A percentile compares a stretch with the other conserved stretches of the same genome.
phyloP scores from a whole-genome alignment of 2,888 invertebrate species.

The Habroteleia sp. region DNA sequence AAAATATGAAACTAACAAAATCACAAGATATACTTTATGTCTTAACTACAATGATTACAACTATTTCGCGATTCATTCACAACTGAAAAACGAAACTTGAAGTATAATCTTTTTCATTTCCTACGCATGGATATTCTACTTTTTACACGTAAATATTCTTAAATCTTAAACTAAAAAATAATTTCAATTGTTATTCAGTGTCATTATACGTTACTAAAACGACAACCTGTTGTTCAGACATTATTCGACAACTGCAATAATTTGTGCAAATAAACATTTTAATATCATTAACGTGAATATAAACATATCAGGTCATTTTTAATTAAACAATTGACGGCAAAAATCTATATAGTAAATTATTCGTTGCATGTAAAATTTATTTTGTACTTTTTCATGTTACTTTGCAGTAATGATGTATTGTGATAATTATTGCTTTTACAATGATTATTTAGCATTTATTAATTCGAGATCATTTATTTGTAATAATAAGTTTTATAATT shows the following conservation, averaged over 20 bases:
- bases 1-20: slow-evolving; percentile 70
- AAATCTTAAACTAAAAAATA: slow-evolving; percentile 3
- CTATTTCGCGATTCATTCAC: slow-evolving; percentile 58
- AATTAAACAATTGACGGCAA: neutral
- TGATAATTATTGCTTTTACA: slow-evolving; percentile 13
- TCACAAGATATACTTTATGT: slow-evolving; percentile 62
- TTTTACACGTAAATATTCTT: slow-evolving; percentile 14
- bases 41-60: slow-evolving; percentile 53
- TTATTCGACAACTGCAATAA: neutral
- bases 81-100: slow-evolving; percentile 29
- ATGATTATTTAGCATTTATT: neutral
- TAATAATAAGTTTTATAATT: slow-evolving; percentile 14
- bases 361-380: too few relatives aligned
- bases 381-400: slow-evolving; percentile 26
- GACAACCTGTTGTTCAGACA: neutral
- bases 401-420: slow-evolving; percentile 1
- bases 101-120: slow-evolving; percentile 1
- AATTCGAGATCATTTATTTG: slow-evolving; percentile 24
- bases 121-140: slow-evolving; percentile 19
- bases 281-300: slow-evolving; percentile 28
- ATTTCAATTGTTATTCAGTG: neutral
- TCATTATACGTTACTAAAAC: neutral
- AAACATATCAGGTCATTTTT: neutral
- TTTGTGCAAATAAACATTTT: slow-evolving; percentile 27
- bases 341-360: too few relatives aligned